A percentile compares a stretch with the other conserved stretches of the same genome.
Conservation (phyloP, 2,797 vertebrate species). For the Myiotriccus ornatus region DNA sequence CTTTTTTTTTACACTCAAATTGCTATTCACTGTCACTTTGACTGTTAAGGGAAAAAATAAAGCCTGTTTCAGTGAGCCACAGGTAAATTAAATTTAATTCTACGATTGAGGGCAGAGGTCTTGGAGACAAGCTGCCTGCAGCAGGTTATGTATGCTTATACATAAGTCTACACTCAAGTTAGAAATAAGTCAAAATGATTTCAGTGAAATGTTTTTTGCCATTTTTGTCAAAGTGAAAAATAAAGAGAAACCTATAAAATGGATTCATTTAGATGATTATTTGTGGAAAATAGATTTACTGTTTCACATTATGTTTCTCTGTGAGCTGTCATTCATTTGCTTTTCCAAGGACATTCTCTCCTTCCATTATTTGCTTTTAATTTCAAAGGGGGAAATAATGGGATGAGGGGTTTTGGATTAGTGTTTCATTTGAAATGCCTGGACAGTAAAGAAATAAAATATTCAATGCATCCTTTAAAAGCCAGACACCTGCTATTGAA, state of each 20-base stretch:
- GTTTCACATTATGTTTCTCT: background rate
- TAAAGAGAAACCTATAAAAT: background rate
- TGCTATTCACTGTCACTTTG: background rate
- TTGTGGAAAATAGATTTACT: background rate
- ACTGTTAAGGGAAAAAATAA: background rate
- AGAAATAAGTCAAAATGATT: background rate
- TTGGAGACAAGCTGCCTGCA: background rate
- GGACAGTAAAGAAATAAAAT: slow-evolving; percentile 10
- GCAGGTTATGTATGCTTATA: background rate
- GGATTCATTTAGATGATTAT: background rate
- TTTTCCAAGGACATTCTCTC: background rate
- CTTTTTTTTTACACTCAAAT: background rate
- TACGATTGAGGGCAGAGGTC: background rate
- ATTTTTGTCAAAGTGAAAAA: background rate
- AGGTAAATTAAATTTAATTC: background rate
- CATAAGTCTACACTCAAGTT: background rate
- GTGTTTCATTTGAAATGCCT: background rate
- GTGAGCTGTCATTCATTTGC: background rate
- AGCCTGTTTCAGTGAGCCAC: background rate
- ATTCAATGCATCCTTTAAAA: background rate
- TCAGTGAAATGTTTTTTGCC: background rate
- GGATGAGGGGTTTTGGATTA: background rate
- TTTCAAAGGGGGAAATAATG: background rate
- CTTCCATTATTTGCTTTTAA: background rate
- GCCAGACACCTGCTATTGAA: background rate